These are phyloP conservation scores for Pseudochromis fuscus DNA, from an alignment of 2,797 vertebrate species.

Conservation along the genomic window DNA sequence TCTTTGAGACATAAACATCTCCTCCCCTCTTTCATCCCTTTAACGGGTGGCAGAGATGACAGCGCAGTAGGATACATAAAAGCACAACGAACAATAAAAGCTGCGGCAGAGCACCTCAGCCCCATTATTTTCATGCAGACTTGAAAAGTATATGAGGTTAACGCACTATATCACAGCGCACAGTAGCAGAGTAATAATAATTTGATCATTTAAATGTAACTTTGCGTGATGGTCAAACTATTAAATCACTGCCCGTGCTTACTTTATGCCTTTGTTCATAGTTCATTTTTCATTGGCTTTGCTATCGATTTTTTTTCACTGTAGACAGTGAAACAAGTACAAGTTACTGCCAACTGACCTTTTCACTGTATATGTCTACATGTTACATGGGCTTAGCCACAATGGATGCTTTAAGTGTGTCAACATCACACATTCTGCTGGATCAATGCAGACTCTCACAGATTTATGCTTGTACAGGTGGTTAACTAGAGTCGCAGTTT, in stretches of 20 bases:
- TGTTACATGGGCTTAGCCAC: background rate
- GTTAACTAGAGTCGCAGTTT: background rate
- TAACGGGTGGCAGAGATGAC: constrained; percentile 63
- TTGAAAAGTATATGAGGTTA: constrained; percentile 17
- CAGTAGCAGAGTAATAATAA: constrained; percentile 1
- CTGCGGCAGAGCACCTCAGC: constrained; percentile 33
- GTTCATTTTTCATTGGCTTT: constrained; percentile 18
- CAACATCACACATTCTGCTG: background rate
- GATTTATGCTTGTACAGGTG: too few species aligned
- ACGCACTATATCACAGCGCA: constrained; percentile 19
- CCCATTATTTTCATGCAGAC: constrained; percentile 24
- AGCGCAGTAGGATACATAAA: constrained; percentile 68
- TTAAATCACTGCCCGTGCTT: constrained; percentile 37
- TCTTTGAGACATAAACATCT: constrained; percentile 77
- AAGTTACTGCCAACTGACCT: background rate
- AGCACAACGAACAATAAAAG: constrained; percentile 62
- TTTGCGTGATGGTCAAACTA: constrained; percentile 29
- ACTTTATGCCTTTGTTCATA: background rate
- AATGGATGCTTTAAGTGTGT: background rate
- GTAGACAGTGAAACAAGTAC: constrained; percentile 18
- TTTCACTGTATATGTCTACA: background rate
- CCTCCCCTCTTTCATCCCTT: constrained; percentile 70
- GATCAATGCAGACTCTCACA: background rate
- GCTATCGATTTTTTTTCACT: constrained; percentile 7
- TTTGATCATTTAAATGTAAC: constrained; percentile 7